These are phyloP conservation scores for Drosophila borealis DNA, from an alignment of 2,888 invertebrate genomes.

Conservation along the genomic window DNA sequence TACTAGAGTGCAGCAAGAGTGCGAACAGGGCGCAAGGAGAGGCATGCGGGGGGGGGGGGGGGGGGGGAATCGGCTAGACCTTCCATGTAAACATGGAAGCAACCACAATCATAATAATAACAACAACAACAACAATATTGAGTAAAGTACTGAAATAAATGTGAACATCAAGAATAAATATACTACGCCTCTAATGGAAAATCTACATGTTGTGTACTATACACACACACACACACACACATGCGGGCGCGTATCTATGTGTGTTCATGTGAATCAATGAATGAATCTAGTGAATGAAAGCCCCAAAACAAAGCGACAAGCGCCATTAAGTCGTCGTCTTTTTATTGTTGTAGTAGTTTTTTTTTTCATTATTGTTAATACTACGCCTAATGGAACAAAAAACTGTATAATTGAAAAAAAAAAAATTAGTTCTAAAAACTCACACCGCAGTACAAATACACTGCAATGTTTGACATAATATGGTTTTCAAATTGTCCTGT, in stretches of 20 bases:
- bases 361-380: conserved; percentile 40
- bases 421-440: neutral
- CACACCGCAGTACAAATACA: conserved; percentile 27
- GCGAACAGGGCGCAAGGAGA: neutral
- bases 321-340: conserved; percentile 58
- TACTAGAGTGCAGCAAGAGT: conserved; percentile 33
- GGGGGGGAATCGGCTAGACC: conserved; percentile 1
- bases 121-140: conserved; percentile 25
- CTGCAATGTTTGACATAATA: conserved; percentile 8
- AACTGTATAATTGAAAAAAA: conserved; percentile 44
- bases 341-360: conserved; percentile 38
- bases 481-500: too few relatives aligned
- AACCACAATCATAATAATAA: conserved; percentile 38
- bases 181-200: conserved; percentile 58
- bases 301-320: conserved; percentile 61
- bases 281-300: conserved; percentile 64
- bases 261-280: conserved; percentile 65
- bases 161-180: conserved; percentile 54
- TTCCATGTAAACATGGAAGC: conserved; percentile 44
- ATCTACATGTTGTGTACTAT: conserved; percentile 46
- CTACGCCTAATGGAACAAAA: conserved; percentile 45
- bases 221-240: neutral
- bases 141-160: conserved; percentile 46
- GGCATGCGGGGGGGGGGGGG: neutral
- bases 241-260: conserved; percentile 3